Evolutionary conservation across 2,797 vertebrate species (phyloP).

Genomic region (Cirrhinus molitorella): DNA sequence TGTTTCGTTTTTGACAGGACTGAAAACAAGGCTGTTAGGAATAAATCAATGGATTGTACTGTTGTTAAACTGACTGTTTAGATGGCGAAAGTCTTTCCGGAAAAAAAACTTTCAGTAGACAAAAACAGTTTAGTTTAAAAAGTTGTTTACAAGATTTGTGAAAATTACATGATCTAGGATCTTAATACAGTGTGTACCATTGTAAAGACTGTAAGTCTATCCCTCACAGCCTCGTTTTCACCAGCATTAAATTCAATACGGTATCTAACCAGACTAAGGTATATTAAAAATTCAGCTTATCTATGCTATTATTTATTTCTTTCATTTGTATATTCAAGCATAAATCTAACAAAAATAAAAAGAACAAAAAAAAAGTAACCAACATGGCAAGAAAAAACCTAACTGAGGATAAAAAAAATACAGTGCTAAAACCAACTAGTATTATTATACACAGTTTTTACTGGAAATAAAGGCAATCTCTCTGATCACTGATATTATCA

Average conservation of each 20-base stretch:
- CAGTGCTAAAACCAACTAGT: background rate
- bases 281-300: no score
- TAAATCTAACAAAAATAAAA: background rate
- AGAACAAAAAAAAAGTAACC: background rate
- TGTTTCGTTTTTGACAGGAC: background rate
- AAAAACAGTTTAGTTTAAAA: background rate
- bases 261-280: background rate
- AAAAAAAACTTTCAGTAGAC: background rate
- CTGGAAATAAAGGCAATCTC: background rate
- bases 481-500: no score
- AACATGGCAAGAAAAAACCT: background rate
- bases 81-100: background rate
- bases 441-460: background rate
- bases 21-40: background rate
- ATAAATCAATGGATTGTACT: background rate
- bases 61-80: background rate
- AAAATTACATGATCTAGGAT: no score
- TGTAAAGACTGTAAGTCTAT: no score
- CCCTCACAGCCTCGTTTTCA: no score
- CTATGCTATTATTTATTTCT: background rate
- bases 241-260: no score
- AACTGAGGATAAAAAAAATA: background rate
- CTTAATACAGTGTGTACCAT: no score
- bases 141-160: background rate
- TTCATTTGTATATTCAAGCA: background rate